These are phyloP conservation scores for Parauchenoglanis punctatus DNA, from an alignment of 2,797 vertebrate genomes.

Conservation along the genomic window DNA sequence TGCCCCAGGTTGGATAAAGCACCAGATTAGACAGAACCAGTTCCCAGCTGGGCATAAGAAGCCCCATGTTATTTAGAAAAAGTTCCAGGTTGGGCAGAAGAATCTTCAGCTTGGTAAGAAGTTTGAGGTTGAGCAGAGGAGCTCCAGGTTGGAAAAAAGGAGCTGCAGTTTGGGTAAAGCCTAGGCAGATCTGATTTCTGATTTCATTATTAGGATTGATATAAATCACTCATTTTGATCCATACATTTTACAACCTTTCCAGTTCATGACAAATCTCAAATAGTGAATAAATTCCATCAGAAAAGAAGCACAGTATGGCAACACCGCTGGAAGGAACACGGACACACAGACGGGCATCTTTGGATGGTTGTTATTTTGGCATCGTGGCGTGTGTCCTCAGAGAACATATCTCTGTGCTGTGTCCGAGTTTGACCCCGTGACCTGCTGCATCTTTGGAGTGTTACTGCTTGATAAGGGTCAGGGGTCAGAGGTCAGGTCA, in stretches of 20 bases:
- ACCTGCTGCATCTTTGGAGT: not conserved
- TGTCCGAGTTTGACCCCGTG: not conserved
- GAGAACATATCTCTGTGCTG: not conserved
- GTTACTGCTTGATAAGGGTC: conserved; percentile 2
- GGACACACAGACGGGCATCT: not conserved
- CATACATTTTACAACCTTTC: too few species aligned
- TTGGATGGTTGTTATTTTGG: not conserved
- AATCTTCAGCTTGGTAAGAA: not conserved
- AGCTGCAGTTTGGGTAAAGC: not conserved
- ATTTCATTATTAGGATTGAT: not conserved
- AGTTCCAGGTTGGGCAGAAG: not conserved
- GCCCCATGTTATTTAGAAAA: not conserved
- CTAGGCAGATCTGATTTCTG: not conserved
- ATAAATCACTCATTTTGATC: not conserved
- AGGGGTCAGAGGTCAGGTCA: conserved; percentile 22
- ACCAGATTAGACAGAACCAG: not conserved
- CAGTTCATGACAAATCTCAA: not conserved
- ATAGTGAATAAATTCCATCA: not conserved
- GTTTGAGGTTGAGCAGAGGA: not conserved
- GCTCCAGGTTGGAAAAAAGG: not conserved
- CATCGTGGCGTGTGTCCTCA: conserved; percentile 2
- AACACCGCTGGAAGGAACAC: not conserved
- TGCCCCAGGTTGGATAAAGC: not conserved
- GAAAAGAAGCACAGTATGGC: too few species aligned
- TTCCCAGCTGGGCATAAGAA: not conserved